Evolutionary conservation across 1,140 invertebrate species (phyloP), one percentile per base, ranked within the genome.

Genomic region (Pectinophora gossypiella): DNA sequence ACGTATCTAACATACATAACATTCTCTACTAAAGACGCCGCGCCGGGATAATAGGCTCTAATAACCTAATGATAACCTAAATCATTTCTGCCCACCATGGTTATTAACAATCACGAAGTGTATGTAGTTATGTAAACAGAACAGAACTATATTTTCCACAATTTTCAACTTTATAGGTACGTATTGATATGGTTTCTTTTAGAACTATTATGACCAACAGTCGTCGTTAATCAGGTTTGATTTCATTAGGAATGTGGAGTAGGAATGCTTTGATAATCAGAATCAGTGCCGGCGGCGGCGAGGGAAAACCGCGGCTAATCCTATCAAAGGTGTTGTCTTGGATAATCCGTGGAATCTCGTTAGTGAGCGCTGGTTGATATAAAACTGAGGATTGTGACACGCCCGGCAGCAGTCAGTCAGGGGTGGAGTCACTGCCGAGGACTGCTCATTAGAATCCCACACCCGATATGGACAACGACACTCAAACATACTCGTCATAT

Each of bases 321-420:
- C 76, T 72, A 79, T 83, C 68, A 82, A 57, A 57, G 64, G 61
- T 55, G 62, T 64, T 61, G 48, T 21, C 35, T 23, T 50, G 57
- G 72, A 77, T 86, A 78, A 86, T 85, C 79, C 67, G 16, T 38
- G 36, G 45, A 80, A 86, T 82, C 78, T 58, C 38, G 61, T 86
- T 86, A 86, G 55, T 20, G 56, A 9, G 53, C 1, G 43, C 45
- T 45, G 19, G 42, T 35, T 72, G 56, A 71, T 82, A 86, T 86
- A 85, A 80, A 84, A 71, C 54, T 44, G 32, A 43, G 46, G 48
- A 21, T 49, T 46, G 36, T 7, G 5, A 19, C 13, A 36, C 7
- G 12, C 22, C 5, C 36, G 45, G 19, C 63, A 81, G 77, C 81
- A 86, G 83, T 86, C 77, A 86, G 83, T 86, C 77, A 70, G 70